Conservation (phyloP, 2,113 vertebrate genomes). For the Petromus typicus region DNA sequence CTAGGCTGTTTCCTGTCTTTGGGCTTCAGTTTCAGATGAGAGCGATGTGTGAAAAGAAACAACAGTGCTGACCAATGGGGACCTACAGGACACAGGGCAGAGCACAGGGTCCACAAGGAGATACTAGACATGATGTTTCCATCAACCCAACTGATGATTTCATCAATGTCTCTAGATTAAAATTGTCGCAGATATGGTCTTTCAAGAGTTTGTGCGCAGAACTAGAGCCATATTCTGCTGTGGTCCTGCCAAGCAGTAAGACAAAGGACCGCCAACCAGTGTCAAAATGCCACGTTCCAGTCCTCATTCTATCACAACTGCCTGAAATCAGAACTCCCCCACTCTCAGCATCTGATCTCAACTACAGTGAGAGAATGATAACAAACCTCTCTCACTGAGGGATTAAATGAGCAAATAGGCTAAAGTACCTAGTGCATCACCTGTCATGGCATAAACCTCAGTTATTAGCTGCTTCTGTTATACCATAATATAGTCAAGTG, state of each 20-base stretch:
- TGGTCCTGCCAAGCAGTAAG: background rate
- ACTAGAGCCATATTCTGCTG: background rate
- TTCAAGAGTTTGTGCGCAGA: background rate
- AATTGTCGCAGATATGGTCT: background rate
- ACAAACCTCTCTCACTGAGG: background rate
- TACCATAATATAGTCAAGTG: background rate
- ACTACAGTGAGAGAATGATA: background rate
- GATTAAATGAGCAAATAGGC: background rate
- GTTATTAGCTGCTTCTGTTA: background rate
- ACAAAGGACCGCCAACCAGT: background rate
- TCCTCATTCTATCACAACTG: background rate
- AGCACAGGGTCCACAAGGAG: background rate
- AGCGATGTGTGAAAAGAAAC: background rate
- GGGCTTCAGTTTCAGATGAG: background rate
- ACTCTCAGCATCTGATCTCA: background rate
- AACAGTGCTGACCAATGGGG: background rate
- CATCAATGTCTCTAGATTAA: background rate
- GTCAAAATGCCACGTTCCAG: background rate
- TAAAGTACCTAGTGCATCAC: background rate
- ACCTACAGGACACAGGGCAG: background rate
- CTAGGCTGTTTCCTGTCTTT: background rate
- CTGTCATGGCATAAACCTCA: background rate
- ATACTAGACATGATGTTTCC: background rate
- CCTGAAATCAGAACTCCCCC: background rate
- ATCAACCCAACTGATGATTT: background rate